Conservation (phyloP, 2,888 invertebrate species). For the Mythimna vitellina region DNA sequence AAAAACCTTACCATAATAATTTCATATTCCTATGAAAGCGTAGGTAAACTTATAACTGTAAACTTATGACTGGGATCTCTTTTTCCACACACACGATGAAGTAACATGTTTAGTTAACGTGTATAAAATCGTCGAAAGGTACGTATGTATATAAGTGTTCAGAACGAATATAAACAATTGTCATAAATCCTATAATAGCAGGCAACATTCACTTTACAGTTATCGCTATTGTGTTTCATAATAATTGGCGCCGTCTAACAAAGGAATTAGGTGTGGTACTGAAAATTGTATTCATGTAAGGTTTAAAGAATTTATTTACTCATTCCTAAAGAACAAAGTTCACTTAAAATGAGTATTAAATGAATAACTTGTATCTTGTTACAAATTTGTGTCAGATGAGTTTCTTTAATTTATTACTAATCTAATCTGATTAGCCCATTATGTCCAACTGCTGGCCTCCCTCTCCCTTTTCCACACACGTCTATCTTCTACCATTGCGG, state of each 20-base stretch:
- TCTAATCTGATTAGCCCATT: no score
- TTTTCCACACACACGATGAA: neutral
- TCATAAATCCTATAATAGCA: slow-evolving; percentile 21
- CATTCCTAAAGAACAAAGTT: no score
- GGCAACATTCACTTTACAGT: slow-evolving; percentile 27
- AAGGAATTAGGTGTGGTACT: slow-evolving; percentile 24
- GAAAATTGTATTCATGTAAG: slow-evolving; percentile 12
- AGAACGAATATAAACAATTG: slow-evolving; percentile 11
- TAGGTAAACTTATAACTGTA: neutral
- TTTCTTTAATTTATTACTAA: no score
- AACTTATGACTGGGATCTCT: neutral
- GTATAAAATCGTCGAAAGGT: neutral
- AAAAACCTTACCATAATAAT: no score
- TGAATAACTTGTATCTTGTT: no score
- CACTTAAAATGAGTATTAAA: no score
- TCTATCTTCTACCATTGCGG: no score
- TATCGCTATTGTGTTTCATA: slow-evolving; percentile 29
- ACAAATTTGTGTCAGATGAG: no score
- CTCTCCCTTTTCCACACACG: no score
- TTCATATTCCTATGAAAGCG: neutral
- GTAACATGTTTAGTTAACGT: neutral
- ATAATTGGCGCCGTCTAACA: slow-evolving; percentile 21
- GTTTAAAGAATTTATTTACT: no score
- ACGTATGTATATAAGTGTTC: neutral
- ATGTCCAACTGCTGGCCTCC: no score